Evolutionary conservation across 2,113 vertebrate species (phyloP).

Genomic region (Plotosus lineatus): DNA sequence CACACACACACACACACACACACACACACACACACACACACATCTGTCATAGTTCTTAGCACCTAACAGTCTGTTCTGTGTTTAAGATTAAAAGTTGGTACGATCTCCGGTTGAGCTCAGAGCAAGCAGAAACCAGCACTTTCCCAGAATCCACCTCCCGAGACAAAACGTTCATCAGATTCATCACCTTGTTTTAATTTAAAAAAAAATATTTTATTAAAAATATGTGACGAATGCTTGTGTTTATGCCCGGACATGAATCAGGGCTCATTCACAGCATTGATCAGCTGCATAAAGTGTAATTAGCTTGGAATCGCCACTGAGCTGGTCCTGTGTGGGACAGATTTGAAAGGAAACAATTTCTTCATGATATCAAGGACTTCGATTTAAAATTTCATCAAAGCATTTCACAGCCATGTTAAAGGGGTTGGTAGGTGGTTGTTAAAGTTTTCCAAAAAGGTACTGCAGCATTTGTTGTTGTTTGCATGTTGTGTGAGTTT

Average conservation of each 20-base stretch:
- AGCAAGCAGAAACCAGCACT: neutral
- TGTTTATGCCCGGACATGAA: neutral
- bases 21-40: constrained; percentile 7
- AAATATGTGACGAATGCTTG: too few species aligned
- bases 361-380: neutral
- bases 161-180: neutral
- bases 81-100: constrained; percentile 8
- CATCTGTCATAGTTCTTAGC: neutral
- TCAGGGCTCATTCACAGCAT: neutral
- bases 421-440: neutral
- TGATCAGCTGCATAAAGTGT: neutral
- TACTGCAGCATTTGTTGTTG: too few species aligned
- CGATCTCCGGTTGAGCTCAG: neutral
- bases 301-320: neutral
- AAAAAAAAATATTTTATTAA: too few species aligned
- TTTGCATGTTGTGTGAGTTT: neutral
- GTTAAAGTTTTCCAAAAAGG: neutral
- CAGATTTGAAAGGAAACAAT: neutral
- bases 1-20: neutral
- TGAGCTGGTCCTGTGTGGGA: neutral
- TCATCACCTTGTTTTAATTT: neutral
- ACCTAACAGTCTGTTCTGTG: neutral
- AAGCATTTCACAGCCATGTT: neutral
- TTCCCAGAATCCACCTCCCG: neutral
- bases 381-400: neutral